Evolutionary conservation across 2,797 vertebrate genomes (phyloP).

Genomic region (Sebastes glaucus): DNA sequence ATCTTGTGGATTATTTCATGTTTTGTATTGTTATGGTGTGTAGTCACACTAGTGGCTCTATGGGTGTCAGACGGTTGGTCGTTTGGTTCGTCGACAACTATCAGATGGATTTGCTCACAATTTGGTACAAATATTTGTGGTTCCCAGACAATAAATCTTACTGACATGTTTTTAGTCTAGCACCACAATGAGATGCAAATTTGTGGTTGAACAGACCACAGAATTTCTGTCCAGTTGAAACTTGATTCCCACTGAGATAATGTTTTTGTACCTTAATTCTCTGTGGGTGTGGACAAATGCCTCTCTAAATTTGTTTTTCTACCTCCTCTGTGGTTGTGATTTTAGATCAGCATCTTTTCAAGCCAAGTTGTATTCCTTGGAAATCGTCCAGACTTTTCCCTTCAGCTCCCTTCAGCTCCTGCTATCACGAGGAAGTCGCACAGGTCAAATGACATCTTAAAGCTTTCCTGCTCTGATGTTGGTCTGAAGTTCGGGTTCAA

Average conservation of each 20-base stretch:
- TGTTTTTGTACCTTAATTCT: not conserved
- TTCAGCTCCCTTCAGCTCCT: not conserved
- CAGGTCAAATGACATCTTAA: not conserved
- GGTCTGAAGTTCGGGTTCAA: not conserved
- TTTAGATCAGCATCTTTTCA: not conserved
- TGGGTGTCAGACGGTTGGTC: not conserved
- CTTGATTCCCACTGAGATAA: not conserved
- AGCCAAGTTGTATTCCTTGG: slow-evolving; percentile 27
- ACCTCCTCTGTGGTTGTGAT: not conserved
- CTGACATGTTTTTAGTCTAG: not conserved
- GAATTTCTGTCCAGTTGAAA: not conserved
- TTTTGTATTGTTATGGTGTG: not conserved
- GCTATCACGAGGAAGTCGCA: not conserved
- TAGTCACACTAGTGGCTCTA: not conserved
- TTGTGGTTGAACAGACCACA: not conserved
- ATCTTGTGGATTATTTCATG: not conserved
- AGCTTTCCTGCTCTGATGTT: not conserved
- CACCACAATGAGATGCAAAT: not conserved
- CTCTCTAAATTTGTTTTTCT: not conserved
- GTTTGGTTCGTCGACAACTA: not conserved
- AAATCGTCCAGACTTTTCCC: not conserved
- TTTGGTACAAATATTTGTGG: not conserved
- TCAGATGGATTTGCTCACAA: not conserved
- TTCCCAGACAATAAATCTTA: not conserved
- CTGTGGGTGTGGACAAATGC: not conserved